Base-by-base conservation (phyloP, 1,140 invertebrate genomes). In the Euura lappo region DNA sequence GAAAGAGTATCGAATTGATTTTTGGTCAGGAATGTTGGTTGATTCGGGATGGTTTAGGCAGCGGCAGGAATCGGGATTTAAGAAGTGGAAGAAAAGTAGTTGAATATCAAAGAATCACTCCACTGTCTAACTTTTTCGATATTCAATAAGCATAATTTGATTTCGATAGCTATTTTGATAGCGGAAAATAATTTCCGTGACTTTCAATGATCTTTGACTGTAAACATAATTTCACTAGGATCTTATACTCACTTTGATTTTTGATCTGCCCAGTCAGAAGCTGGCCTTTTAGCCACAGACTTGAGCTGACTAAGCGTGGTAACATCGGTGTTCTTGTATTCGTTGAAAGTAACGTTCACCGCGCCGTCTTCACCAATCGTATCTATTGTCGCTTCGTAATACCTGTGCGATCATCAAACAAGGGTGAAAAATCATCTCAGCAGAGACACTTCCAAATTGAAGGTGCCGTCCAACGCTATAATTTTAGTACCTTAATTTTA, bases 351-450 rank as follows among this genome's bases (percentile, higher is more conserved):
- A 28, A 99, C 92, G 86, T 96, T 96, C 66, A 97, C 95, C 81
- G 93, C 91, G 42, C 95, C 96, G 86, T 95, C 94, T 51, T 92
- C 91, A 74, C 92, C 91, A 72, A 99, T 93, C 71, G 94, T 93
- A 87, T 98, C 96, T 83, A 99, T 94, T 28, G 92, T 91, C 72
- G 95, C 96, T 84, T 97, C 95, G 88, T 98, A 98, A 85, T 93
- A 97, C 87, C 94, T 95, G 79, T 72, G 91, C 90, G 72, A n/a
- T 60, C 10, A 60, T 60, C 6, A 28, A 28, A 28, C 28, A 28
- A 28, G 28, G 28, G 28, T 28, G 28, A 28, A 28, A 28, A 60
- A 60, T 60, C 6, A 8, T 60, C 13, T 60, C 51, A 11, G 6
- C 13, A 60, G 51, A 60, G 13, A 6, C 28, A 28, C 28, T 28